These are phyloP conservation scores for Apis laboriosa DNA, from an alignment of 1,140 invertebrate genomes.

Conservation along the genomic window DNA sequence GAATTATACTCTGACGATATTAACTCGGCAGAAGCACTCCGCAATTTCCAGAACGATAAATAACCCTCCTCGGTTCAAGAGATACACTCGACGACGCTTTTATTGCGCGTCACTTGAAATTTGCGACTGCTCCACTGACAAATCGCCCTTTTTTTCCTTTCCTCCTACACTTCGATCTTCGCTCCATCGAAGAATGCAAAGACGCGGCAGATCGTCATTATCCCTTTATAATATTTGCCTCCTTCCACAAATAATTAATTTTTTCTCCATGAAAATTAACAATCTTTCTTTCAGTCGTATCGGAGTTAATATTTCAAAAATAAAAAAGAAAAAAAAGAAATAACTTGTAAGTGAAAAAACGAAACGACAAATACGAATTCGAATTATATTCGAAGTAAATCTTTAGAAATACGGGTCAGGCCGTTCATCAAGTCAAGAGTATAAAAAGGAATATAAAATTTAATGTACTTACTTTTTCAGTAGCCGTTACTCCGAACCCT, in stretches of 20 bases:
- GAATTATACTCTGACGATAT: conserved; percentile 53
- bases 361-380: no score
- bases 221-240: background rate
- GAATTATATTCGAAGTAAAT: no score
- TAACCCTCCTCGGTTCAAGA: conserved; percentile 48
- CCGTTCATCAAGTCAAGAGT: no score
- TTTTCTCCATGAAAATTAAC: background rate
- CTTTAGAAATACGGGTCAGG: no score
- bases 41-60: conserved; percentile 65
- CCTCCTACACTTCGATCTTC: background rate
- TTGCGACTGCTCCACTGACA: conserved; percentile 28
- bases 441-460: background rate
- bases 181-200: background rate
- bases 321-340: no score
- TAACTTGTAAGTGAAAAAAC: background rate
- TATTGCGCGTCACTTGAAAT: conserved; percentile 45
- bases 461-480: conserved; percentile 11
- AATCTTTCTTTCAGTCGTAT: background rate
- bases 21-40: conserved; percentile 40
- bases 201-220: no score
- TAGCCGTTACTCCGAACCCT: conserved; percentile 12
- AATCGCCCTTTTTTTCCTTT: conserved; percentile 8
- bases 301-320: no score
- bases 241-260: background rate
- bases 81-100: conserved; percentile 49